Percentiles rank a stretch among this genome's conserved stretches.
phyloP scores from a whole-genome alignment of 1,140 invertebrate species.

The Eriocheir sinensis region DNA sequence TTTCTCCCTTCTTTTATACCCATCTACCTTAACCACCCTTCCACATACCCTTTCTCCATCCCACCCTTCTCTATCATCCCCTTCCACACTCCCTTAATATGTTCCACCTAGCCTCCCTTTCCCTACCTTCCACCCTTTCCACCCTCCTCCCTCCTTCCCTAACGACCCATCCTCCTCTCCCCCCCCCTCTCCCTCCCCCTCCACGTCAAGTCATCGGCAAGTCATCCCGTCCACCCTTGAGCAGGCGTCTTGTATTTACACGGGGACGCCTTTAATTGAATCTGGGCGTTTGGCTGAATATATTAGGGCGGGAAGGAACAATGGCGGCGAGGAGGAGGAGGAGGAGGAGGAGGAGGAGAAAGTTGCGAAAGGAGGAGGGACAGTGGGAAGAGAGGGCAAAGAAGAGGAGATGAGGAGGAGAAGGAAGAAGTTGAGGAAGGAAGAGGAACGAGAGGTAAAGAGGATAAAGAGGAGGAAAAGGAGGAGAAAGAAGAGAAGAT shows the following conservation, averaged over 20 bases:
- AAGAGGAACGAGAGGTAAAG: not conserved
- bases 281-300: conserved; percentile 77
- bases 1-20: no score
- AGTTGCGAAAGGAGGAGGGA: not conserved
- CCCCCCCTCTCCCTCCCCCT: not conserved
- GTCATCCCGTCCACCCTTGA: conserved; percentile 66
- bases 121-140: not conserved
- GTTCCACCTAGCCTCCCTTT: not conserved
- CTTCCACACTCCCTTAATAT: not conserved
- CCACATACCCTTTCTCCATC: no score
- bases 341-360: not conserved
- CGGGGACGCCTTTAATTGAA: conserved; percentile 76
- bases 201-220: conserved; percentile 52
- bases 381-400: not conserved
- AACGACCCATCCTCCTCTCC: not conserved
- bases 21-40: no score
- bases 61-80: not conserved
- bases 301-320: conserved; percentile 69
- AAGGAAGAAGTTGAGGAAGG: not conserved
- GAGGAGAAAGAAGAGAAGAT: not conserved
- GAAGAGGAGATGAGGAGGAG: not conserved
- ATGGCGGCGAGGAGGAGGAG: conserved; percentile 34
- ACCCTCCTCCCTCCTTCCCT: not conserved
- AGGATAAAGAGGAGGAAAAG: not conserved
- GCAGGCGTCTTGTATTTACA: conserved; percentile 75